These are phyloP conservation scores for Drepanosiphum platanoidis DNA, from an alignment of 2,888 invertebrate genomes.

Conservation along the genomic window DNA sequence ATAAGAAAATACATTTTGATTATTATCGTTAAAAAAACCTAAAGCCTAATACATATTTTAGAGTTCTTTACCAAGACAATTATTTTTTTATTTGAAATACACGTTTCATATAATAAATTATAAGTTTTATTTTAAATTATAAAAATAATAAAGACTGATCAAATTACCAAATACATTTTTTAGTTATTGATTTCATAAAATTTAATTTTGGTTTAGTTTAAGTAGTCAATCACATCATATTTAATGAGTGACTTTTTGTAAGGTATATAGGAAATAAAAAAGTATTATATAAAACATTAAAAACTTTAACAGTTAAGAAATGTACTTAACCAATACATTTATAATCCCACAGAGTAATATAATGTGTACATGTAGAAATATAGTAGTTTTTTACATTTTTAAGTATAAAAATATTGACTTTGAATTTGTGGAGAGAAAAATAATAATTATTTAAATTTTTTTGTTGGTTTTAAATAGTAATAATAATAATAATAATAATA, in stretches of 20 bases:
- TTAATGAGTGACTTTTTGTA: too few relatives aligned
- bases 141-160: too few relatives aligned
- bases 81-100: not conserved
- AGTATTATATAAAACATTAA: not conserved
- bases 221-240: too few relatives aligned
- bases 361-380: not conserved
- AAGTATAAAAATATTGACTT: not conserved
- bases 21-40: not conserved
- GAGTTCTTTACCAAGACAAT: not conserved
- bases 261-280: not conserved
- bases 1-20: constrained; percentile 11
- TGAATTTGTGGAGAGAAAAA: not conserved
- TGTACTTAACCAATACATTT: not conserved
- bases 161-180: not conserved
- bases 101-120: not conserved
- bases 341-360: not conserved
- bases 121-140: too few relatives aligned
- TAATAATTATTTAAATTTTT: not conserved
- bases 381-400: not conserved
- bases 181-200: not conserved
- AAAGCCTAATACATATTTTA: not conserved
- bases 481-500: not conserved
- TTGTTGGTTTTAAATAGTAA: not conserved
- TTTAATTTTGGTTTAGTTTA: not conserved
- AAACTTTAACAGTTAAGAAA: not conserved